A percentile compares a stretch with the other conserved stretches of the same genome.
Evolutionary conservation across 2,888 invertebrate species (phyloP).

Genomic region (Dryomyza anilis): DNA sequence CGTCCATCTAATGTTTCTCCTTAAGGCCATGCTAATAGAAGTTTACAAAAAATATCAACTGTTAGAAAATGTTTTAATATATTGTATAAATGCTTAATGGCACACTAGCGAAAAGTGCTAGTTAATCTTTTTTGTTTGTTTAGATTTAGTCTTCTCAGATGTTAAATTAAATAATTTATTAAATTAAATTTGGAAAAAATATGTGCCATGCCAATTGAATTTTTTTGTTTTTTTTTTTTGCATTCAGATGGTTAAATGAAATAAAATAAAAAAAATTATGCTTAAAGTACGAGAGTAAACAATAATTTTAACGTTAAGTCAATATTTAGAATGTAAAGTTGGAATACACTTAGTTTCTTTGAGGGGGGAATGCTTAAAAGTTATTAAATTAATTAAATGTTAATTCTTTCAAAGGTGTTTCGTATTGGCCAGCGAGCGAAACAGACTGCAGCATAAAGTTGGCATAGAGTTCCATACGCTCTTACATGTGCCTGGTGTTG

Average conservation of each 20-base stretch:
- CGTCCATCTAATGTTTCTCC: no score
- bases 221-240: neutral
- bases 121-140: conserved; percentile 22
- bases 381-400: conserved; percentile 27
- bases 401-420: conserved; percentile 15
- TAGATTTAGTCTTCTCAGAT: conserved; percentile 23
- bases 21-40: neutral
- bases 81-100: conserved; percentile 41
- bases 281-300: conserved; percentile 14
- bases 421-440: no score
- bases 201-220: neutral
- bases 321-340: conserved; percentile 39
- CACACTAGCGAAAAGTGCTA: conserved; percentile 29
- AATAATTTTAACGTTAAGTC: conserved; percentile 8
- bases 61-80: neutral
- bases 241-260: neutral
- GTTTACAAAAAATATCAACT: neutral
- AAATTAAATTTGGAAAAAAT: neutral
- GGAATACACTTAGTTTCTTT: conserved; percentile 33
- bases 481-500: conserved; percentile 96
- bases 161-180: conserved; percentile 27
- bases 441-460: no score
- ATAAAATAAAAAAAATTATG: neutral
- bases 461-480: neutral
- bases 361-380: conserved; percentile 40